Base-by-base conservation (phyloP, 2,888 invertebrate species). In the Amiota mariae region DNA sequence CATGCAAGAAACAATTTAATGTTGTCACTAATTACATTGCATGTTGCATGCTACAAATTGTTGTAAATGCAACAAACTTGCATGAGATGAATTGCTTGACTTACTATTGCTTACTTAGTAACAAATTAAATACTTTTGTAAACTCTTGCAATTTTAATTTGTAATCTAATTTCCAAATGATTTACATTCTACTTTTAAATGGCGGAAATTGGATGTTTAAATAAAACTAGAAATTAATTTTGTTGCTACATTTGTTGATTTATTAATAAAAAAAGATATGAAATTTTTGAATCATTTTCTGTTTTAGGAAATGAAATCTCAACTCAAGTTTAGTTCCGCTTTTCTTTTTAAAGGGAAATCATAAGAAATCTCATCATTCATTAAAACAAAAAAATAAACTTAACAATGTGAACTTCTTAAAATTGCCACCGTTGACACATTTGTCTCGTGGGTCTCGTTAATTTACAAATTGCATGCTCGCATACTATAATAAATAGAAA, bases 401-500 rank as follows among this genome's bases (percentile, higher is more conserved):
- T 36, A 36, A 36, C 36, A 36, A 36, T 36, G 36, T 36, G 36
- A 36, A 36, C 54, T 10, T 54, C 54, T 54, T n/a, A 2, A 54
- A 54, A n/a, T 15, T 59, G 59, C 77, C 75, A 73, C 78, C 81
- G 80, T 82, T 82, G 84, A 79, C 85, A 82, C 84, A 75, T 79
- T 81, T 76, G 76, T 70, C 74, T 76, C 36, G 36, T 36, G 36
- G 36, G 36, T 36, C 75, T 80, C 73, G 75, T 81, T 84, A 81
- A 85, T 82, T 79, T 77, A 82, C 81, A 82, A 79, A 79, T 82
- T 81, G 82, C 82, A 85, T 82, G 82, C 77, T 80, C 66, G 36
- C 36, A 36, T 36, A 36, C 24, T 3, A 24, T 24, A 24, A n/a
- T n/a, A n/a, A n/a, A n/a, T 24, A 24, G 24, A 24, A 63, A 67